Evolutionary conservation across 2,797 vertebrate species (phyloP).

Genomic region (Lepus oiostolus): DNA sequence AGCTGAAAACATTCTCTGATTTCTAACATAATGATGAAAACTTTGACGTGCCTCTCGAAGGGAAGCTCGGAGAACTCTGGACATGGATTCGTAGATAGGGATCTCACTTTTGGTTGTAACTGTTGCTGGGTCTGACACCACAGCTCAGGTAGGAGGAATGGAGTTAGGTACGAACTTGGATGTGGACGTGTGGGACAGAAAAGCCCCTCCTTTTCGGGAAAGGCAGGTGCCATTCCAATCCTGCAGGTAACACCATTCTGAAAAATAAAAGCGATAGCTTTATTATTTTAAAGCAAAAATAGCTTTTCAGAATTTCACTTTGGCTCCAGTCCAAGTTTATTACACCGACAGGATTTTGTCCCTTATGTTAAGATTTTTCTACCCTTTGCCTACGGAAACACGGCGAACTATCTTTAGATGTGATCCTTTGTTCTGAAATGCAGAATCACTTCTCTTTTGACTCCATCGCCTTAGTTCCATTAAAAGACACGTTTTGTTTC

Average conservation of each 20-base stretch:
- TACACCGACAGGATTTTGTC: constrained; percentile 61
- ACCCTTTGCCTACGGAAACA: constrained; percentile 64
- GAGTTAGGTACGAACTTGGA: constrained; percentile 57
- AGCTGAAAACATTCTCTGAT: constrained; percentile 11
- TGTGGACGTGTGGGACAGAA: constrained; percentile 56
- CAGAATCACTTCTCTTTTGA: constrained; percentile 65
- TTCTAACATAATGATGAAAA: constrained; percentile 36
- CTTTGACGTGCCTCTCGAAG: background rate
- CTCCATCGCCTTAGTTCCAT: constrained; percentile 27
- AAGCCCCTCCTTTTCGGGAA: background rate
- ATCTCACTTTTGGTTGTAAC: constrained; percentile 33
- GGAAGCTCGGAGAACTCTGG: constrained; percentile 58
- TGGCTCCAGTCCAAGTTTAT: constrained; percentile 66
- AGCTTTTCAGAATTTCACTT: constrained; percentile 70
- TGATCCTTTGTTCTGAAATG: constrained; percentile 57
- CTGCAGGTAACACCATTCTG: constrained; percentile 30
- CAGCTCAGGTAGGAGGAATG: background rate
- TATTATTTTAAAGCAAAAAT: constrained; percentile 48
- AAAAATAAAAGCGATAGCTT: constrained; percentile 43
- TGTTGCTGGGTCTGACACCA: constrained; percentile 27
- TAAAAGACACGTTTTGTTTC: constrained; percentile 71
- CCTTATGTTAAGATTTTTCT: constrained; percentile 61
- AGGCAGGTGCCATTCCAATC: constrained; percentile 42
- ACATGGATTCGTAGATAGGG: constrained; percentile 45
- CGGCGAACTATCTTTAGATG: constrained; percentile 7